A percentile compares a stretch with the other conserved stretches of the same genome.
phyloP scores from a whole-genome alignment of 2,888 invertebrate genomes.

The Ormyrus labotus region DNA sequence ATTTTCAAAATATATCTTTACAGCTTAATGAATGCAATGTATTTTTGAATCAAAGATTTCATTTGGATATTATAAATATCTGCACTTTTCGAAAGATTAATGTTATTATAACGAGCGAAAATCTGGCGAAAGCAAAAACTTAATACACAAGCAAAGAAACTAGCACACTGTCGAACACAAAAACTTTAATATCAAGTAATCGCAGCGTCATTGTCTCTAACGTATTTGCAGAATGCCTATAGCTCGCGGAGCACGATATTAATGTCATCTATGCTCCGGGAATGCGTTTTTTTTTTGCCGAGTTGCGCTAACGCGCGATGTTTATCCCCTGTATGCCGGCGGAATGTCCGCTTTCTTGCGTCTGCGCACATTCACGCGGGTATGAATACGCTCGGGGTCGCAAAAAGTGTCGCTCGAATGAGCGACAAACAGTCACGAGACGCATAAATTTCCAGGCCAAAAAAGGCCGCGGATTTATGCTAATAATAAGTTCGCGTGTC shows the following conservation, averaged over 20 bases:
- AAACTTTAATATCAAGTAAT: no score
- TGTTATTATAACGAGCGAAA: no score
- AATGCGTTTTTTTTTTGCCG: slow-evolving; percentile 3
- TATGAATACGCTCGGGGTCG: not conserved
- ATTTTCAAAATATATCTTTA: no score
- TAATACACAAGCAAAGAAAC: no score
- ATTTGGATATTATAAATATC: no score
- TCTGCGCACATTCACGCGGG: not conserved
- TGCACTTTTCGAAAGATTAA: no score
- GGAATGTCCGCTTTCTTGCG: slow-evolving; percentile 39
- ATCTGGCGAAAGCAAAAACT: no score
- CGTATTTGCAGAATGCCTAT: not conserved
- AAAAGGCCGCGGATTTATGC: slow-evolving; percentile 6
- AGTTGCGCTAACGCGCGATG: not conserved
- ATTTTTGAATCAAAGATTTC: no score
- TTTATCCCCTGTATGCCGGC: slow-evolving; percentile 34
- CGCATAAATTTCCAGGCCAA: slow-evolving; percentile 19
- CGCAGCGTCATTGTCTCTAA: no score
- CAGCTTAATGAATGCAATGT: no score
- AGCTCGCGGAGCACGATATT: not conserved
- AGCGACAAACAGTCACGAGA: slow-evolving; percentile 43
- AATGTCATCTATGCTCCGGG: not conserved
- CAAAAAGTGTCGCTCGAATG: slow-evolving; percentile 20
- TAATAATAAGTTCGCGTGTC: slow-evolving; percentile 33
- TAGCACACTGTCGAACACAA: no score